phyloP scores from a whole-genome alignment of 2,888 invertebrate genomes.

The Tillus elongatus region DNA sequence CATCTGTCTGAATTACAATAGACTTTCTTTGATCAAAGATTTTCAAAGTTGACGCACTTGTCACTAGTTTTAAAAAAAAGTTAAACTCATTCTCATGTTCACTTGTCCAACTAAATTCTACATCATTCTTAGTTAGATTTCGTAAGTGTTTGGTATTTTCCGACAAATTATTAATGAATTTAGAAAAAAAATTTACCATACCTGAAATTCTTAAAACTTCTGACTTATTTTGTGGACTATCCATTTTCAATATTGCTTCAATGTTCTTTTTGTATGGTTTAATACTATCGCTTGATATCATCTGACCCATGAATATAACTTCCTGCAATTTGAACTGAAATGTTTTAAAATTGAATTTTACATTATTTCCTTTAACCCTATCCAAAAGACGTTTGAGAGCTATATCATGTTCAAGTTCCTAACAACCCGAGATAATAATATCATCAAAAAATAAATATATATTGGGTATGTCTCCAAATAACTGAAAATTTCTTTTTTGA shows the following conservation, averaged over 20 bases:
- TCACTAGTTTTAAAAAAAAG: slow-evolving; percentile 13
- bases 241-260: too few species aligned
- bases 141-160: slow-evolving; percentile 16
- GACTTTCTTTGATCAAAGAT: slow-evolving; percentile 16
- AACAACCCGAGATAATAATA: slow-evolving; percentile 13
- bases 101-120: slow-evolving; percentile 16
- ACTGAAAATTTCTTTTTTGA: too few species aligned
- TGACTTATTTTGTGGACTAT: slow-evolving; percentile 19
- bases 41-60: slow-evolving; percentile 15
- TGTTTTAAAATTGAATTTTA: too few species aligned
- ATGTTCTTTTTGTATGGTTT: too few species aligned
- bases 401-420: slow-evolving; percentile 21
- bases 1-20: slow-evolving; percentile 18
- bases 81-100: slow-evolving; percentile 13
- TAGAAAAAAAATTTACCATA: slow-evolving; percentile 18
- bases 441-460: too few species aligned
- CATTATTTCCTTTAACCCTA: slow-evolving; percentile 21
- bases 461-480: too few species aligned
- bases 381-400: slow-evolving; percentile 23
- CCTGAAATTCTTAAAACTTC: slow-evolving; percentile 18
- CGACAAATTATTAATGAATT: slow-evolving; percentile 20
- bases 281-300: too few species aligned
- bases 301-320: too few species aligned
- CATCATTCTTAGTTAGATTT: slow-evolving; percentile 17
- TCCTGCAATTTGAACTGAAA: too few species aligned